phyloP scores from a whole-genome alignment of 2,888 invertebrate species.

The Phragmatobia fuliginosa region DNA sequence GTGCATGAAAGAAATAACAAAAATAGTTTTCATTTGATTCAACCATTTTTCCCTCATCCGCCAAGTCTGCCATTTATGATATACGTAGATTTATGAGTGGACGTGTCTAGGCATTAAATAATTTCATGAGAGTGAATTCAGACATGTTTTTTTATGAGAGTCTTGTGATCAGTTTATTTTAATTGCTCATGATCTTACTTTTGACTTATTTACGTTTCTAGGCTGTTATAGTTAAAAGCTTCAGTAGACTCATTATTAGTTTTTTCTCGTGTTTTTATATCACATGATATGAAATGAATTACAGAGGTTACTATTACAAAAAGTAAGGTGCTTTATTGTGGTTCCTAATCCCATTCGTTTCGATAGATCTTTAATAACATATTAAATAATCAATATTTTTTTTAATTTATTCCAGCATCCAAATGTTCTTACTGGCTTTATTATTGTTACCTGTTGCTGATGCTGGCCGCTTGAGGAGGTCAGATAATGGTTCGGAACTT shows the following conservation, averaged over 20 bases:
- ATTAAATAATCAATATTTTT: background rate
- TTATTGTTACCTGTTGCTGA: constrained; percentile 11
- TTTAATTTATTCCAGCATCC: constrained; percentile 8
- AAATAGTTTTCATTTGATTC: constrained; percentile 4
- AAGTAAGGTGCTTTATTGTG: background rate
- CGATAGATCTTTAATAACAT: background rate
- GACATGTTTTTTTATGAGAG: background rate
- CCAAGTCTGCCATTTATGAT: background rate
- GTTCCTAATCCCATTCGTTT: background rate
- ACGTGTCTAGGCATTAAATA: background rate
- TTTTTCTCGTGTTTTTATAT: background rate
- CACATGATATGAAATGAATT: background rate
- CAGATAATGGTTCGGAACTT: constrained; percentile 22
- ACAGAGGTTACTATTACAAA: background rate
- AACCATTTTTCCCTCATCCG: background rate
- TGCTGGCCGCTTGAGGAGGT: background rate
- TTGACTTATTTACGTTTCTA: background rate
- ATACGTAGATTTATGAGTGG: background rate
- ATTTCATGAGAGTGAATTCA: background rate
- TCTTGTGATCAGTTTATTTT: background rate
- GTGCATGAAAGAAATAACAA: background rate
- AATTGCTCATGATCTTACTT: background rate
- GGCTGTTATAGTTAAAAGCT: background rate
- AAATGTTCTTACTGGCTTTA: constrained; percentile 17
- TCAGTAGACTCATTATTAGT: background rate